Percentiles rank a stretch among this genome's conserved stretches.
Conservation (phyloP, 1,140 invertebrate genomes). For the honey bee (Apis mellifera) region DNA sequence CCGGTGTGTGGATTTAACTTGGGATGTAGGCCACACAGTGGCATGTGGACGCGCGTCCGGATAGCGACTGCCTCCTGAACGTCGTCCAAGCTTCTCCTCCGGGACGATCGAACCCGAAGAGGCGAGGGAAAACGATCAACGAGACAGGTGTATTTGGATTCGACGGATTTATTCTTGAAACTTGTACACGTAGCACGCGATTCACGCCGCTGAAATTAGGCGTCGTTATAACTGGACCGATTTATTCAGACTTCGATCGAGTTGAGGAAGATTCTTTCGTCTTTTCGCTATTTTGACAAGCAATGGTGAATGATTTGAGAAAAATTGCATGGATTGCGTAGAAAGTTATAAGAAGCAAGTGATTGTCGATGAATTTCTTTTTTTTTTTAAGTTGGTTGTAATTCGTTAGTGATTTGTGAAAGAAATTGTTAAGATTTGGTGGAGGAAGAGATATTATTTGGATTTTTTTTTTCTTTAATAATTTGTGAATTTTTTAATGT, state of each 20-base stretch:
- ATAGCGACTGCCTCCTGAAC: conserved; percentile 42
- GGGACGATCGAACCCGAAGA: not conserved
- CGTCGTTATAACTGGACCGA: not conserved
- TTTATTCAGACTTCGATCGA: not conserved
- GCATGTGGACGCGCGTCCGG: conserved; percentile 36
- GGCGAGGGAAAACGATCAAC: not conserved
- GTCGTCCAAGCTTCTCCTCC: conserved; percentile 12
- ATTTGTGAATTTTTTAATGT: too few relatives aligned
- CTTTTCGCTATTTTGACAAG: too few relatives aligned
- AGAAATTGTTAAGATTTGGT: too few relatives aligned
- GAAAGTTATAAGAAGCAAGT: too few relatives aligned
- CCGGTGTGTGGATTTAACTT: conserved; percentile 51
- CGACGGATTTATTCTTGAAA: conserved; percentile 29
- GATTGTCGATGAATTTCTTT: too few relatives aligned
- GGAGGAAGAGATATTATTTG: too few relatives aligned
- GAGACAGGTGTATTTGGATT: conserved; percentile 53
- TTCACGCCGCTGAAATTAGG: conserved; percentile 5
- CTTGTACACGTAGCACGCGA: not conserved
- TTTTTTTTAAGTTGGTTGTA: too few relatives aligned
- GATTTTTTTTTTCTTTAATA: too few relatives aligned
- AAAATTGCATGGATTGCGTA: too few relatives aligned
- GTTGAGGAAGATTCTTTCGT: not conserved
- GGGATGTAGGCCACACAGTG: conserved; percentile 57
- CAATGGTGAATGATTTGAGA: too few relatives aligned
- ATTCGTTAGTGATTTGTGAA: too few relatives aligned